These are phyloP conservation scores for Diuraphis noxia DNA, from an alignment of 1,140 invertebrate species.

Conservation along the genomic window DNA sequence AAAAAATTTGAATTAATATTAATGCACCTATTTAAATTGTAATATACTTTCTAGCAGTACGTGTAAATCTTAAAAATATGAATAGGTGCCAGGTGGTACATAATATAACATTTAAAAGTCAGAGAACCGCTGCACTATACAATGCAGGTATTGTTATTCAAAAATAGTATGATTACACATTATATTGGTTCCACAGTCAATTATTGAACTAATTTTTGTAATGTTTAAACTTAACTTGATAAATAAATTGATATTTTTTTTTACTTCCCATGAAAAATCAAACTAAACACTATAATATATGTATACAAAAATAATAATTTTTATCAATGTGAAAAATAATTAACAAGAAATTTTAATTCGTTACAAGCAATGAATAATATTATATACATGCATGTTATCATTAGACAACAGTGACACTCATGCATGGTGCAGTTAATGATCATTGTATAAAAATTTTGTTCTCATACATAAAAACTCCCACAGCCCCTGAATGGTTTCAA, in stretches of 20 bases:
- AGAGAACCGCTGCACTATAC: neutral
- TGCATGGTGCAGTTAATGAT: neutral
- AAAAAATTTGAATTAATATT: neutral
- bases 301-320: neutral
- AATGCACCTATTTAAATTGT: neutral
- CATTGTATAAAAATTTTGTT: neutral
- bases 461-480: neutral
- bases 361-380: neutral
- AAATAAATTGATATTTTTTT: neutral
- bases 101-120: neutral
- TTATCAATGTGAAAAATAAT: neutral
- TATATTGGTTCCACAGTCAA: neutral
- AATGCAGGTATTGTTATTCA: neutral
- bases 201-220: neutral
- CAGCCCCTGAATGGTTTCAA: neutral
- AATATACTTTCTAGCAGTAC: neutral
- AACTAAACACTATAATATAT: neutral
- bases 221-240: neutral
- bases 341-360: neutral
- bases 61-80: neutral
- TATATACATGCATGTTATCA: neutral
- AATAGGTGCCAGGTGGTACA: neutral
- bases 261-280: neutral
- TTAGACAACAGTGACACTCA: constrained; percentile 24
- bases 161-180: neutral